phyloP scores from a whole-genome alignment of 2,113 vertebrate genomes.

The Corvus hawaiiensis region DNA sequence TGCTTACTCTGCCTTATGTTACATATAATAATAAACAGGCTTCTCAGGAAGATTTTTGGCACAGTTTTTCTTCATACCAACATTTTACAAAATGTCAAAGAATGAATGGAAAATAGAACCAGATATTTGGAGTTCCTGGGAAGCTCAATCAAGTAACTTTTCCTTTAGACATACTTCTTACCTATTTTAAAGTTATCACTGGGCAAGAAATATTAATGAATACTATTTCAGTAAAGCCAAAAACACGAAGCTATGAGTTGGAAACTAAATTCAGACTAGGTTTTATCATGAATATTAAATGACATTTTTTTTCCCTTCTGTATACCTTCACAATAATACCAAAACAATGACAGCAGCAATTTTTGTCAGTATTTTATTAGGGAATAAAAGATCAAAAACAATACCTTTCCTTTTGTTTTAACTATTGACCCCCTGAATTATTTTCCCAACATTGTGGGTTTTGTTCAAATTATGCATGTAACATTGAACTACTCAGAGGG shows the following conservation, averaged over 20 bases:
- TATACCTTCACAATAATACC: neutral
- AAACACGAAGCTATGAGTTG: fast-evolving
- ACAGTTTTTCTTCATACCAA: neutral
- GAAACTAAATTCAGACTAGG: neutral
- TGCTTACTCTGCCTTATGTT: neutral
- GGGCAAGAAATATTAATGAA: fast-evolving
- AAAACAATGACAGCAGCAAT: neutral
- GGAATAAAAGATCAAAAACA: neutral
- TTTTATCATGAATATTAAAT: neutral
- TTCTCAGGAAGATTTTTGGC: neutral
- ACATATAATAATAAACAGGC: neutral
- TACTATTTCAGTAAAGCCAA: neutral
- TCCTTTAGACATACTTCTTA: neutral
- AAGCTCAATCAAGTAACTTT: neutral
- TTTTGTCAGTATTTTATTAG: neutral
- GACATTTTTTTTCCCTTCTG: neutral
- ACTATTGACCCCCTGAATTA: fast-evolving
- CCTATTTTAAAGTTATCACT: neutral
- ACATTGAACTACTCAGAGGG: neutral
- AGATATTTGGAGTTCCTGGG: neutral
- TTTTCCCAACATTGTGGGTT: neutral
- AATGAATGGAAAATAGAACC: neutral
- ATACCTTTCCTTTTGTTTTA: neutral
- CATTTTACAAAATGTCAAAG: neutral
- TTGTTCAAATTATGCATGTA: neutral